phyloP scores from a whole-genome alignment of 2,113 vertebrate species.

The Bubalus kerabau region DNA sequence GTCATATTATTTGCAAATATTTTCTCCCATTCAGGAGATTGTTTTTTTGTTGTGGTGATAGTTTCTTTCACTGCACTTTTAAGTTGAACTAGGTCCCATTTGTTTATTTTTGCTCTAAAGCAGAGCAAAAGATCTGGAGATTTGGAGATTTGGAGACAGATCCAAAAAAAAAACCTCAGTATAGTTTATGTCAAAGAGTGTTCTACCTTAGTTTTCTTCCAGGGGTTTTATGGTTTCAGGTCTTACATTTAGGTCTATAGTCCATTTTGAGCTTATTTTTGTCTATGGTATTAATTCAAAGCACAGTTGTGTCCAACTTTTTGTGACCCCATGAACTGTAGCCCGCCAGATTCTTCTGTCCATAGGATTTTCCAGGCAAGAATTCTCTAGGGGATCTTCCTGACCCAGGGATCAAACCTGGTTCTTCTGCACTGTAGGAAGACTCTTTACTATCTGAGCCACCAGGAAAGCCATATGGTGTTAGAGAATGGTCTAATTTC shows the following conservation, averaged over 20 bases:
- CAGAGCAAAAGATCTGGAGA: too few species aligned
- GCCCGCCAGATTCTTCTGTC: rapidly evolving
- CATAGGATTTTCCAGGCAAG: not conserved
- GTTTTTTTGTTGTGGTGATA: not conserved
- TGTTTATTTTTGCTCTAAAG: not conserved
- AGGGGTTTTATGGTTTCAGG: not conserved
- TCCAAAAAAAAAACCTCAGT: not conserved
- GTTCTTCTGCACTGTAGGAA: not conserved
- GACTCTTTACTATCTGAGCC: not conserved
- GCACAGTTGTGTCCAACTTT: not conserved
- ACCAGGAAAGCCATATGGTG: not conserved
- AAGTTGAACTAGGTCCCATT: not conserved
- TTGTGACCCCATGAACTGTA: not conserved
- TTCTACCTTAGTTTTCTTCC: not conserved
- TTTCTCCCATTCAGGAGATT: not conserved
- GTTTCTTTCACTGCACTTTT: not conserved
- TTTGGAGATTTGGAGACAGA: not conserved
- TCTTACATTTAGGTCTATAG: not conserved
- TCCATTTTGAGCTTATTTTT: not conserved
- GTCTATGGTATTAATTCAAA: not conserved
- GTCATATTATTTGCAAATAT: not conserved
- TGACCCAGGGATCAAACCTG: not conserved
- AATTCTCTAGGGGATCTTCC: not conserved
- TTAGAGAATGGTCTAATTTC: not conserved
- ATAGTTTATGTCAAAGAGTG: not conserved